Base-by-base conservation (phyloP, 2,888 invertebrate species). In the Quadriops clusia region DNA sequence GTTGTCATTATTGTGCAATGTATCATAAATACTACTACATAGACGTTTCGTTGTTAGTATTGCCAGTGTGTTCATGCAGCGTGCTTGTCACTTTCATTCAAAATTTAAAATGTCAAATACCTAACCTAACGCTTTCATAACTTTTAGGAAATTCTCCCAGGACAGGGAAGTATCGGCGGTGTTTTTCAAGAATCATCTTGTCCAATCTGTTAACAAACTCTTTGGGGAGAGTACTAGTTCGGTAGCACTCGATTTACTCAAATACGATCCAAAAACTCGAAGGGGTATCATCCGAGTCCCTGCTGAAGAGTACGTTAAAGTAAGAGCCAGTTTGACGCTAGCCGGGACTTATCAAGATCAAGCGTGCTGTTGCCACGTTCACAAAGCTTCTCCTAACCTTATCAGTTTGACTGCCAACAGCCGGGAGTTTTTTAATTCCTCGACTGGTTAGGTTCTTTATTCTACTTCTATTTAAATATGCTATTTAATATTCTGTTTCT, bases 201-300 rank as follows among this genome's bases (percentile, higher is more conserved):
- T 65, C 32, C 54, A 63, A 30, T 63, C 68, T 3, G 44, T 75
- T 35, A 58, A 54, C 28, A 54, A 59, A 32, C 44, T 75, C 26
- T 72, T 74, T 51, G 76, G 76, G 3, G 70, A 70, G 55, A 63
- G 65, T 43, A 70, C 68, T 28, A 61, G 69, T 12, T 54, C 62
- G 32, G 58, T 65, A 14, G 54, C 54, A 16, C 51, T 77, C 14
- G 72, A 77, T 38, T 45, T 78, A 8, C 40, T 77, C 3, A 74
- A 70, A 45, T 74, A 70, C 44, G 55, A 68, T 42, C 39, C 54
- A 1, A 29, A 46, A 1, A 50, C 56, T 3, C 54, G 46, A 17
- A 61, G 69, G 36, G 72, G 65, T 14, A 60, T 77, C 23, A 39
- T 77, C 37, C 64, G 74, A 37, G 70, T 74, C 33, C 58, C 65